Conservation (phyloP, 1,140 invertebrate genomes). For the Aethina tumida region DNA sequence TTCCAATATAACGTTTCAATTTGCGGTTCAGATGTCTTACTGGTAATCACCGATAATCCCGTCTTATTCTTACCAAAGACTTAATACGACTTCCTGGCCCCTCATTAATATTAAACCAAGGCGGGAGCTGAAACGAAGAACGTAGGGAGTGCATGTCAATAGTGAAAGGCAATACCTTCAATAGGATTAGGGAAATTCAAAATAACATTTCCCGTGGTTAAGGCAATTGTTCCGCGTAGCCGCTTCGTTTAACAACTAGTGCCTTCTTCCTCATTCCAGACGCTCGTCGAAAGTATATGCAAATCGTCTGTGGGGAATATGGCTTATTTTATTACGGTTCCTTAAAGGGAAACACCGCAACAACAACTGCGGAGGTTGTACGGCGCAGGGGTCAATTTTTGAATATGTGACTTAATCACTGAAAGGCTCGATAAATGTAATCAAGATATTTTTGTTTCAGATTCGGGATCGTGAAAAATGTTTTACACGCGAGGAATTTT, state of each 20-base stretch:
- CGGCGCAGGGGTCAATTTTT: neutral
- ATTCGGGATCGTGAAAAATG: too few relatives aligned
- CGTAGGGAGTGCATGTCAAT: conserved; percentile 20
- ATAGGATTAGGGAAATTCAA: conserved; percentile 25
- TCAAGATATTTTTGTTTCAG: too few relatives aligned
- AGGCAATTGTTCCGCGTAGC: conserved; percentile 22
- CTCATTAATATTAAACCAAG: conserved; percentile 21
- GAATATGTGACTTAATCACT: neutral
- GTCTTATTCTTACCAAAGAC: too few relatives aligned
- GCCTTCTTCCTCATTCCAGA: neutral
- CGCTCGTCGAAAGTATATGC: neutral
- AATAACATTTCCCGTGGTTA: conserved; percentile 25
- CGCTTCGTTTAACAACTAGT: conserved; percentile 20
- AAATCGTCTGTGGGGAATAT: too few relatives aligned
- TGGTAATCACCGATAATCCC: too few relatives aligned
- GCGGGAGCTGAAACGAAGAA: conserved; percentile 6
- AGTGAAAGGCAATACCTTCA: conserved; percentile 14
- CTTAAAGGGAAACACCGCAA: neutral
- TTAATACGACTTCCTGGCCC: neutral
- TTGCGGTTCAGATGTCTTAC: too few relatives aligned
- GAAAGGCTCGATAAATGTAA: too few relatives aligned
- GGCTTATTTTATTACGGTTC: too few relatives aligned
- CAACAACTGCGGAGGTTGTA: neutral
- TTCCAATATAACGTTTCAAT: too few relatives aligned
- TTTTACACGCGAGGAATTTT: too few relatives aligned